Evolutionary conservation across 2,113 vertebrate genomes (phyloP).

Genomic region (Microcebus jonahi): DNA sequence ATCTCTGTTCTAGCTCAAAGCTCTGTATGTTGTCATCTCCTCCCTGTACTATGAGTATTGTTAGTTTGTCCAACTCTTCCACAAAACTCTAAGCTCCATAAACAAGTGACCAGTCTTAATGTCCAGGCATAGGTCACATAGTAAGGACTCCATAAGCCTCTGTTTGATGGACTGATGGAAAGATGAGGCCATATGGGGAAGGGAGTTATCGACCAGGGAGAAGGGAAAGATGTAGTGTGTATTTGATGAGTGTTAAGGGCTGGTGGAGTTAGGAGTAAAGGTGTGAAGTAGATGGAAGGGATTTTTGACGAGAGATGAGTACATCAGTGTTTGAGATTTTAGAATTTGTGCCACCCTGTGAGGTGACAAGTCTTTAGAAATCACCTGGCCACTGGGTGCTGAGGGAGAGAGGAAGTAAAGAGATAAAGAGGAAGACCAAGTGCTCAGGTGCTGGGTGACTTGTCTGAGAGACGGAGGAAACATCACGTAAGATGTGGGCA

Average conservation of each 20-base stretch:
- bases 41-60: background rate
- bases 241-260: background rate
- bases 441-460: background rate
- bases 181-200: background rate
- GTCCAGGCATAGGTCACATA: fast-evolving
- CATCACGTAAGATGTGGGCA: fast-evolving
- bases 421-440: background rate
- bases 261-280: background rate
- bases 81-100: background rate
- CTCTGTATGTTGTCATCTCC: background rate
- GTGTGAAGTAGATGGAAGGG: background rate
- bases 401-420: background rate
- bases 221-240: background rate
- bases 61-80: background rate
- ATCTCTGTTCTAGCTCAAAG: background rate
- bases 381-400: fast-evolving
- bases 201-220: background rate
- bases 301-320: background rate
- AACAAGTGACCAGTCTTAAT: background rate
- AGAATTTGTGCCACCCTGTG: background rate
- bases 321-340: background rate
- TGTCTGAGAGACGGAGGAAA: background rate
- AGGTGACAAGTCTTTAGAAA: background rate
- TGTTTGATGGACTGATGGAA: background rate
- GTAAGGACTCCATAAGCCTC: background rate